Percentiles rank a stretch among this genome's conserved stretches.
Evolutionary conservation across 2,888 invertebrate species (phyloP).

Genomic region (Cheilosia scutellata): DNA sequence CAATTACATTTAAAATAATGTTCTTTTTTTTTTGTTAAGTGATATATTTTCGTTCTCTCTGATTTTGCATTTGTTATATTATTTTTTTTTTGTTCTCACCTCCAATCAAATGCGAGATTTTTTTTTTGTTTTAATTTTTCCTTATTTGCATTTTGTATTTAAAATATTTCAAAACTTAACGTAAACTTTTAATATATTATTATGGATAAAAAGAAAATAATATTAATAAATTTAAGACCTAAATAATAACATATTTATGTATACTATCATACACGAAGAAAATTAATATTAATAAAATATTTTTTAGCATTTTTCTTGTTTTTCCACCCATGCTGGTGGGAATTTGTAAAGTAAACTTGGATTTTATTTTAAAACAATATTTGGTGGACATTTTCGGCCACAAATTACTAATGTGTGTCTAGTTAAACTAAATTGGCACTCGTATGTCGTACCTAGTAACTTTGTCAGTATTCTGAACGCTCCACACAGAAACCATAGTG

Average conservation of each 20-base stretch:
- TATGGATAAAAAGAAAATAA: slow-evolving; percentile 17
- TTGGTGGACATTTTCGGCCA: no score
- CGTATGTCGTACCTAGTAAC: no score
- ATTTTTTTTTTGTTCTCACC: slow-evolving; percentile 18
- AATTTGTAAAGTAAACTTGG: slow-evolving; percentile 21
- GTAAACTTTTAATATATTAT: slow-evolving; percentile 34
- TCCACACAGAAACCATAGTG: no score
- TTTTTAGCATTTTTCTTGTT: slow-evolving; percentile 40
- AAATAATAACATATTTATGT: slow-evolving; percentile 58
- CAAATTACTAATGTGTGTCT: no score
- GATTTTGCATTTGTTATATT: slow-evolving; percentile 7
- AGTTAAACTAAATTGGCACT: no score
- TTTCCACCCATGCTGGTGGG: slow-evolving; percentile 31
- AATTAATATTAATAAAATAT: slow-evolving; percentile 52
- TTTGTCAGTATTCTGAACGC: no score
- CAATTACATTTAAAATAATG: slow-evolving; percentile 28
- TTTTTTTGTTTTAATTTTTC: slow-evolving; percentile 38
- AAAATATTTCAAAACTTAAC: slow-evolving; percentile 62
- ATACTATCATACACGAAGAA: slow-evolving; percentile 33
- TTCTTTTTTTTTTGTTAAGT: slow-evolving; percentile 34
- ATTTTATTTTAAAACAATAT: neutral
- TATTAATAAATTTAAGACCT: slow-evolving; percentile 48
- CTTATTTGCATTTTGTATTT: slow-evolving; percentile 65
- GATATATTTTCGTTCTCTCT: slow-evolving; percentile 23
- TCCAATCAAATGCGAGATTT: slow-evolving; percentile 1